Conservation (phyloP, 1,140 invertebrate genomes). For the Odontomachus brunneus region DNA sequence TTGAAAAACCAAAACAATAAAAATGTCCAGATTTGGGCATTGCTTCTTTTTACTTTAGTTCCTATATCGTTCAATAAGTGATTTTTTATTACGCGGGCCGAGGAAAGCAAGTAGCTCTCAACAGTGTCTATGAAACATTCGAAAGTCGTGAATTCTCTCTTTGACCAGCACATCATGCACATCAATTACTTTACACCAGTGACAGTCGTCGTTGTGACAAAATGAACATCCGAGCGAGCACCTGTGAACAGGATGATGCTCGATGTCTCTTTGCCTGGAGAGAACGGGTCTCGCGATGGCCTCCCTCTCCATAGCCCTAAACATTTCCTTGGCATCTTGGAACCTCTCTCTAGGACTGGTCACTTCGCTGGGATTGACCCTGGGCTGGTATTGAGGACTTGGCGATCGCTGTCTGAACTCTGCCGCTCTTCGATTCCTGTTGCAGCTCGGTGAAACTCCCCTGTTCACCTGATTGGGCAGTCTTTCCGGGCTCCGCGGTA, state of each 20-base stretch:
- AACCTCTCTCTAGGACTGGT: conserved; percentile 90
- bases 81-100: neutral
- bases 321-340: conserved; percentile 94
- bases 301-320: conserved; percentile 91
- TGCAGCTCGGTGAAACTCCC: conserved; percentile 76
- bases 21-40: too few relatives aligned
- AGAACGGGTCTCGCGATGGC: conserved; percentile 85
- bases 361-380: conserved; percentile 77
- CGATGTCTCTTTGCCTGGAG: conserved; percentile 79
- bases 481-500: conserved; percentile 82
- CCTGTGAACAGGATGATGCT: conserved; percentile 80
- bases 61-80: too few relatives aligned
- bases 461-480: conserved; percentile 69
- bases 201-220: too few relatives aligned
- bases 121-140: neutral
- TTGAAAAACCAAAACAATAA: too few relatives aligned
- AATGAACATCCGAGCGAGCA: conserved; percentile 23
- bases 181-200: too few relatives aligned
- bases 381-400: conserved; percentile 84
- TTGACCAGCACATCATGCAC: too few relatives aligned
- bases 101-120: neutral
- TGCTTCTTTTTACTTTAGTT: too few relatives aligned
- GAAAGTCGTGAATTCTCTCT: neutral
- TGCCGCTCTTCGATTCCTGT: conserved; percentile 77
- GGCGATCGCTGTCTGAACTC: conserved; percentile 86